Evolutionary conservation across 2,888 invertebrate genomes (phyloP), one percentile per base, ranked within the genome.

Genomic region (Anthoptus insignis): DNA sequence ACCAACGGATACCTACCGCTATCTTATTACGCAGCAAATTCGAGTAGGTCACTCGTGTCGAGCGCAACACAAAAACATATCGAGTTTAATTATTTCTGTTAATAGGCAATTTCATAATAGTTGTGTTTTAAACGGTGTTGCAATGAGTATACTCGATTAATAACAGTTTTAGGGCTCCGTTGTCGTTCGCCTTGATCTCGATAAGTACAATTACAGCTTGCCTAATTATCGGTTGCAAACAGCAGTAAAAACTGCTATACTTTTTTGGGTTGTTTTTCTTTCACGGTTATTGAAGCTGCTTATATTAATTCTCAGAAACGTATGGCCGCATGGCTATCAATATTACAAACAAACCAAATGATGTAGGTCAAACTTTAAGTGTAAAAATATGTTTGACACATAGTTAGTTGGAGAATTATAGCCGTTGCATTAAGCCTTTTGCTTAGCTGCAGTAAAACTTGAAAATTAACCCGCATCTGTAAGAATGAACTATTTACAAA

Each of bases 161-260:
- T 57, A 29, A 9, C 53, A 29, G 24, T 61, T 61, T 61, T 61
- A 42, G 29, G 16, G 32, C 42, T 29, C 42, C 52, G 29, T 42
- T 45, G 52, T 22, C 19, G 54, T 5, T 61, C 9, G 24, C 61
- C 53, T 61, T 61, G 61, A 61, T 54, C 54, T 34, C 22, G 34
- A 61, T 61, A 54, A 42, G 11, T 60, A 53, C 61, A 54, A 34
- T 61, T 54, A 45, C 61, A 14, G 24, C 45, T 61, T 34, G 21
- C 45, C 37, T 61, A 47, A 32, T 61, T 32, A 53, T 27, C 11
- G 32, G 53, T 45, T n/a, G 42, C 53, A 21, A 32, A 54, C 45
- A 29, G 42, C 27, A 50, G 16, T 34, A 21, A 50, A 49, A 49
- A 49, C 49, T 22, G 49, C 27, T n/a, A 49, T 27, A 49, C 1